Base-by-base conservation (phyloP, 2,888 invertebrate species). In the Caenorhabditis drosophilae region DNA sequence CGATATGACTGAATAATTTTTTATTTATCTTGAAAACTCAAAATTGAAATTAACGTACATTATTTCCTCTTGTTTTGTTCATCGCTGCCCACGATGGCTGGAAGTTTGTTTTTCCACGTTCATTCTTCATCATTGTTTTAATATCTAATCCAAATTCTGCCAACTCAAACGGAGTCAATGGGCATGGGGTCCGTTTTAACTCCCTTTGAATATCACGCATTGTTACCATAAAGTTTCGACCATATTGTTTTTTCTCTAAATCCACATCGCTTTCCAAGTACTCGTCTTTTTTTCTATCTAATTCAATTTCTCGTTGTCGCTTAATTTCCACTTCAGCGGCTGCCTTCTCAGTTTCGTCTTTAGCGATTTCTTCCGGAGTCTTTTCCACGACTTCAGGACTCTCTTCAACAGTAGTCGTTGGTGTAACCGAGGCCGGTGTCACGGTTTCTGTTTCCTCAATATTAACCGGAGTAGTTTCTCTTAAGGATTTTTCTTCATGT, bases 181-280 rank as follows among this genome's bases (percentile, higher is more conserved):
- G 73, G 27, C 72, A 73, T 9, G 51, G 41, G 0, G 73, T 72
- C 3, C 58, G 45, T 2, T 59, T 40, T 62, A 72, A 70, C 40
- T 52, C 51, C 51, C 62, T 71, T 49, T 74, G 74, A 18, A 69
- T 41, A 9, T 67, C 67, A 4, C 74, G 53, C n/a, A 76, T 56
- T 11, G 58, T 59, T 25, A 68, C 62, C 54, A 76, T 61, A 56
- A 73, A 76, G 1, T 51, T 49, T n/a, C 76, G 41, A 11, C 54
- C 56, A 54, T 69, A 76, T 9, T 40, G 27, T 27, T 54, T 45
- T 7, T 20, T 49, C n/a, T 31, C 18, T 0, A 49, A 20, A 16
- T 68, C 44, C n/a, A 51, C 67, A 4, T 47, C 52, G 1, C 15
- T 26, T 9, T 25, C 16, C 3, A 57, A 25, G 4, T 56, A 36